These are phyloP conservation scores for Maconellicoccus hirsutus DNA, from an alignment of 1,140 invertebrate genomes.

Conservation along the genomic window DNA sequence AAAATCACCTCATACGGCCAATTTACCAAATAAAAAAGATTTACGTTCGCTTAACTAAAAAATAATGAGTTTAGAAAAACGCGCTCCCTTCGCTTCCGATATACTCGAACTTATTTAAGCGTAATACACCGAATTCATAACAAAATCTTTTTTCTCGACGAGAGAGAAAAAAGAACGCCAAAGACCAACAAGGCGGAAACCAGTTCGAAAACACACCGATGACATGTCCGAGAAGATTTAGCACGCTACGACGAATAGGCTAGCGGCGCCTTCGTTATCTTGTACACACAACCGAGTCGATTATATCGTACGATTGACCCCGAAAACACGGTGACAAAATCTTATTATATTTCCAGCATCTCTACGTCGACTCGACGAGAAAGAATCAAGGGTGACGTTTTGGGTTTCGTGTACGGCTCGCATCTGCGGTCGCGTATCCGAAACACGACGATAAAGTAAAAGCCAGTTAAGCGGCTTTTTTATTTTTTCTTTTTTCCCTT, in stretches of 20 bases:
- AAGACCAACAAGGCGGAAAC: no score
- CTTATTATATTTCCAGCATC: neutral
- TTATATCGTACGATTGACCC: no score
- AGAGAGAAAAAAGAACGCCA: no score
- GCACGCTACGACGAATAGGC: neutral
- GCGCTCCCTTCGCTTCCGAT: neutral
- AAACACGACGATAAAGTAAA: neutral
- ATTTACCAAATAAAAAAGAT: neutral
- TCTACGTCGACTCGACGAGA: no score
- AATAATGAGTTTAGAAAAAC: neutral
- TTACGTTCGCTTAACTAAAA: neutral
- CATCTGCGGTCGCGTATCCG: no score
- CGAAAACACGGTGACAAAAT: neutral
- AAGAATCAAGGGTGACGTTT: no score
- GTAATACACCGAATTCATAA: neutral
- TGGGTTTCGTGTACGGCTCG: no score
- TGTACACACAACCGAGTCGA: no score
- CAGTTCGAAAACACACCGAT: no score
- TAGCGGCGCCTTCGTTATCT: neutral
- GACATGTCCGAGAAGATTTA: neutral
- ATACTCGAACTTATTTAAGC: neutral
- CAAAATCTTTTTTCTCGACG: neutral
- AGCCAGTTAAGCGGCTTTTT: slow-evolving; percentile 7
- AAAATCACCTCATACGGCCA: slow-evolving; percentile 8
- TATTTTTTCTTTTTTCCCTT: no score